Conservation (phyloP, 2,888 invertebrate species). For the Romanomermis culicivorax region DNA sequence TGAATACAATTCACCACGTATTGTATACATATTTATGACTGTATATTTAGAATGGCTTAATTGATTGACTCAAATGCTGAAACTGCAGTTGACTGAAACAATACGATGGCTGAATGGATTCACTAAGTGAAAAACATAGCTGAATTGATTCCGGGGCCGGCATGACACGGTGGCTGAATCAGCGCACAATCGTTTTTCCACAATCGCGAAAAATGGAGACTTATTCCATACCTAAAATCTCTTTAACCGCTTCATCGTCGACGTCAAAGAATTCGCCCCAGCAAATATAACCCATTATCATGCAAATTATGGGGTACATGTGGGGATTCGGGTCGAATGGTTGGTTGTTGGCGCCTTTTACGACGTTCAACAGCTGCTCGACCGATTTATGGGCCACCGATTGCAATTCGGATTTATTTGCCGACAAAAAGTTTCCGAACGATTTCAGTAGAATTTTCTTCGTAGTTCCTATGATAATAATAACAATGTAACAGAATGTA, state of each 20-base stretch:
- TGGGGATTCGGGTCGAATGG: slow-evolving; percentile 8
- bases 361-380: slow-evolving; percentile 3
- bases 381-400: slow-evolving; percentile 7
- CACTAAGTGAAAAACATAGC: no score
- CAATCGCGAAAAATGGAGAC: no score
- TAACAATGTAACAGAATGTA: no score
- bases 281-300: slow-evolving; percentile 11
- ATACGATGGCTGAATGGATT: no score
- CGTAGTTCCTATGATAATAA: background rate
- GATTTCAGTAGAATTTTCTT: background rate
- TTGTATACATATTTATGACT: no score
- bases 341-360: background rate
- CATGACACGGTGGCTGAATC: no score
- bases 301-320: slow-evolving; percentile 7
- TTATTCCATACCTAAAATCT: background rate
- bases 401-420: slow-evolving; percentile 6
- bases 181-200: no score
- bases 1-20: no score
- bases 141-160: no score
- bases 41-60: no score
- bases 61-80: no score
- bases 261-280: slow-evolving; percentile 7
- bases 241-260: background rate
- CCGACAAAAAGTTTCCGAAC: background rate
- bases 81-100: no score